These are phyloP conservation scores for Malurus cyaneus DNA, from an alignment of 2,113 vertebrate species.

Conservation along the genomic window DNA sequence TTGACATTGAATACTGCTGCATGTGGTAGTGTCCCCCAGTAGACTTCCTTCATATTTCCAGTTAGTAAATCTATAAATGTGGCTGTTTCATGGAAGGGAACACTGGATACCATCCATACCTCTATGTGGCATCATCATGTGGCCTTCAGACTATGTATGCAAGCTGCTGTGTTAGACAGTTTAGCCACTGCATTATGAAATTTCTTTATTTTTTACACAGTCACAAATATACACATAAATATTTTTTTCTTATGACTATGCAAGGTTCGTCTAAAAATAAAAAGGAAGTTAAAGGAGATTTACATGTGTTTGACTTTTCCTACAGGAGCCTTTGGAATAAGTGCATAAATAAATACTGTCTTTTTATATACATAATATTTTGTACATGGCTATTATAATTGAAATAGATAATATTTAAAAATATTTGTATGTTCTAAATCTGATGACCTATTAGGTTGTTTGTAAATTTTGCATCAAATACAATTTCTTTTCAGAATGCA, in stretches of 20 bases:
- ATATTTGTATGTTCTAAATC: not conserved
- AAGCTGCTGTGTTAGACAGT: not conserved
- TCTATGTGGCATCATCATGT: accelerated
- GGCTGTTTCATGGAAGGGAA: not conserved
- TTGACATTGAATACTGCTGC: accelerated
- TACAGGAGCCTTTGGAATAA: not conserved
- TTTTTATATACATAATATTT: not conserved
- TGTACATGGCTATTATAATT: not conserved
- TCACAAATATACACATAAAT: accelerated
- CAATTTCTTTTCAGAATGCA: not conserved
- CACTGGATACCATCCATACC: not conserved
- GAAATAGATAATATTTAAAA: not conserved
- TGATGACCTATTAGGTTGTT: not conserved
- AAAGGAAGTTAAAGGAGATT: not conserved
- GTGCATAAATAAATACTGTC: not conserved
- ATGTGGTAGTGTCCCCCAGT: not conserved
- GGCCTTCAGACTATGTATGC: not conserved
- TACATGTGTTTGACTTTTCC: not conserved
- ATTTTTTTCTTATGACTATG: not conserved
- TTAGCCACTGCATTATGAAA: not conserved
- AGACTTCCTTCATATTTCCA: not conserved
- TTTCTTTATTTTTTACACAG: not conserved
- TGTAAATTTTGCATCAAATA: not conserved
- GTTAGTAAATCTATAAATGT: not conserved
- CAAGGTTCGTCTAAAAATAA: not conserved